phyloP scores from a whole-genome alignment of 1,140 invertebrate genomes.

The Bacillus rossius region DNA sequence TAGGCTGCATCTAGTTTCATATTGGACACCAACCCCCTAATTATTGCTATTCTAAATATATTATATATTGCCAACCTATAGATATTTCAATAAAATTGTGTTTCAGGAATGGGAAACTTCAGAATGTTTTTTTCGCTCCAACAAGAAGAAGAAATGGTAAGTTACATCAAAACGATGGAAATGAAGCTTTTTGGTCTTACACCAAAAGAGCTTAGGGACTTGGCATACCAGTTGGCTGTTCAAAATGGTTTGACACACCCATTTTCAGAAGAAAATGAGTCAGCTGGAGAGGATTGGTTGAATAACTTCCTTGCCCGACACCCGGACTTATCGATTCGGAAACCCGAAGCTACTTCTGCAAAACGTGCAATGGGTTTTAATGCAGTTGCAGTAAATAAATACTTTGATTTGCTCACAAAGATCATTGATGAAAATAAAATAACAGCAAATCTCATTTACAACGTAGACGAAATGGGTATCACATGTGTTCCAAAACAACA shows the following conservation, averaged over 20 bases:
- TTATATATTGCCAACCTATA: no score
- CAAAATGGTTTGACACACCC: conserved; percentile 21
- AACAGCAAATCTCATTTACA: conserved; percentile 13
- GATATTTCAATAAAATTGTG: no score
- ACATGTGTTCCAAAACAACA: conserved; percentile 17
- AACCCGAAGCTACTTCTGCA: neutral
- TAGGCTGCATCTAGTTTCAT: no score
- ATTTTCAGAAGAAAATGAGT: neutral
- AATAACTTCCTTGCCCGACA: neutral
- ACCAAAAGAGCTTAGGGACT: no score
- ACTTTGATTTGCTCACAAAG: conserved; percentile 6
- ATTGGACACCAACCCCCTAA: no score
- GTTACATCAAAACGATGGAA: no score
- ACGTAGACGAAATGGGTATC: conserved; percentile 18
- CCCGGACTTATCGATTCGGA: conserved; percentile 3
- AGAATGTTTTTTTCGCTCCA: no score
- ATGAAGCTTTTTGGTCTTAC: no score
- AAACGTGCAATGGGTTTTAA: neutral
- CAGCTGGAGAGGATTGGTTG: conserved; percentile 1
- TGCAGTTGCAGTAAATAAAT: neutral
- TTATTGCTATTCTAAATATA: no score
- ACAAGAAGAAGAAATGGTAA: no score
- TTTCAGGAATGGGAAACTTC: no score
- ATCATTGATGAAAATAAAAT: conserved; percentile 11
- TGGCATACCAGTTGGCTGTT: conserved; percentile 28